phyloP scores from a whole-genome alignment of 92 coral and sea anemone genomes.

The Palythoa grandis region DNA sequence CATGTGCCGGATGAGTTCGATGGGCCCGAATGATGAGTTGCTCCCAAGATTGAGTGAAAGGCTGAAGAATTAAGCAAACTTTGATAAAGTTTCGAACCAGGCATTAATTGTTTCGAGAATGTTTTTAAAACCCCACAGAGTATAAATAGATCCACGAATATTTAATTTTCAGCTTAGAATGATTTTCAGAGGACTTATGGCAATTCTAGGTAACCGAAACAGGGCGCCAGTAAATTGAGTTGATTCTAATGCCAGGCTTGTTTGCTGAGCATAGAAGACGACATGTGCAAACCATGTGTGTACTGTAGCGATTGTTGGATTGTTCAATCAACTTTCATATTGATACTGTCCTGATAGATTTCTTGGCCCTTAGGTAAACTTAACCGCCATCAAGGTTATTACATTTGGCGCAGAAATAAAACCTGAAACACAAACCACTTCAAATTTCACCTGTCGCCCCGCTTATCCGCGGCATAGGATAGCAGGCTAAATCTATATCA shows the following conservation, averaged over 20 bases:
- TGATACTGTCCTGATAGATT: slow-evolving; percentile 48
- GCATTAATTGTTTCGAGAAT: background rate
- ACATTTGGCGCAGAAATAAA: slow-evolving; percentile 45
- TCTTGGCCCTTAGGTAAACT: slow-evolving; percentile 46
- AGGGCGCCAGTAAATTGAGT: slow-evolving; percentile 37
- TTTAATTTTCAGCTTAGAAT: background rate
- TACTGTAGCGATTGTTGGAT: slow-evolving; percentile 39
- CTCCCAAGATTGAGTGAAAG: slow-evolving; percentile 44
- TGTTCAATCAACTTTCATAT: slow-evolving; percentile 43
- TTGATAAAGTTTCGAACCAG: slow-evolving; percentile 15
- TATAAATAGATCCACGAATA: background rate
- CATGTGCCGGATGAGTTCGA: slow-evolving; percentile 43
- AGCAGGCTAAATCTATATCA: slow-evolving; percentile 1
- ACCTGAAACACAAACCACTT: slow-evolving; percentile 42
- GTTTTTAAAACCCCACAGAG: background rate
- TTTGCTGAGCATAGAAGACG: slow-evolving; percentile 36
- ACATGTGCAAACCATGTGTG: slow-evolving; percentile 50
- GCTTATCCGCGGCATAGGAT: slow-evolving; percentile 26
- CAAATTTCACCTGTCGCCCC: slow-evolving; percentile 41
- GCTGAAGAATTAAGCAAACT: slow-evolving; percentile 16
- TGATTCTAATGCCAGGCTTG: slow-evolving; percentile 36
- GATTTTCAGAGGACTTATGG: slow-evolving; percentile 12
- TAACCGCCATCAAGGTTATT: slow-evolving; percentile 40
- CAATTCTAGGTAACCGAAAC: slow-evolving; percentile 7
- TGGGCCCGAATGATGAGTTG: slow-evolving; percentile 6